phyloP scores from a whole-genome alignment of 2,888 invertebrate species.

The Amphipyra tragopoginis region DNA sequence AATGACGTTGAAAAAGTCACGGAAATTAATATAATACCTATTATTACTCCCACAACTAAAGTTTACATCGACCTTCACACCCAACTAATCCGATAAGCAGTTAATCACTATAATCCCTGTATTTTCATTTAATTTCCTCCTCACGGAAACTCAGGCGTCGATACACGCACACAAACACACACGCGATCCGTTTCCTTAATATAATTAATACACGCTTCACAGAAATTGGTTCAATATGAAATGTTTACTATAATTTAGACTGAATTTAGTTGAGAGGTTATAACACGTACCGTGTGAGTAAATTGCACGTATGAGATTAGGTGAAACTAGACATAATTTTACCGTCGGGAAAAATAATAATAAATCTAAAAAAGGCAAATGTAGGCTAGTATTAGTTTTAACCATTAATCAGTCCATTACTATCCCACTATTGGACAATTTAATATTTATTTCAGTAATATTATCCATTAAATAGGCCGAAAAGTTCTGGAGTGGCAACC shows the following conservation, averaged over 20 bases:
- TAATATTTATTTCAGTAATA: no score
- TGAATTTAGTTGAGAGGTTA: slow-evolving; percentile 3
- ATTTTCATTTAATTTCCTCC: slow-evolving; percentile 38
- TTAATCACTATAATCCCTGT: slow-evolving; percentile 17
- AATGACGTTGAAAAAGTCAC: no score
- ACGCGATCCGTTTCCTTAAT: slow-evolving; percentile 30
- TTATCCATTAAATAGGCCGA: no score
- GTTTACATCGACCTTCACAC: slow-evolving; percentile 15
- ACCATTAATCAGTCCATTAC: no score
- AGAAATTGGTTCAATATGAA: slow-evolving; percentile 13
- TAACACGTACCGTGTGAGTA: no score
- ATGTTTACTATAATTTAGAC: slow-evolving; percentile 1
- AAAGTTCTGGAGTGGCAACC: no score
- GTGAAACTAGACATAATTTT: no score
- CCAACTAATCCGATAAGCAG: slow-evolving; percentile 1
- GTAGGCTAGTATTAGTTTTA: no score
- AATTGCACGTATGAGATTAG: no score
- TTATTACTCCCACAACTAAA: not conserved
- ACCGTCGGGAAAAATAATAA: no score
- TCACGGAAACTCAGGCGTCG: slow-evolving; percentile 8
- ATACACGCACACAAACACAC: slow-evolving; percentile 7
- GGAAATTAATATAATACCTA: not conserved
- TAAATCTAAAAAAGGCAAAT: no score
- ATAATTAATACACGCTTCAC: slow-evolving; percentile 26
- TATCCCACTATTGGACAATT: no score